Evolutionary conservation across 1,140 invertebrate species (phyloP).

Genomic region (Aphaenogaster ashmeadi): DNA sequence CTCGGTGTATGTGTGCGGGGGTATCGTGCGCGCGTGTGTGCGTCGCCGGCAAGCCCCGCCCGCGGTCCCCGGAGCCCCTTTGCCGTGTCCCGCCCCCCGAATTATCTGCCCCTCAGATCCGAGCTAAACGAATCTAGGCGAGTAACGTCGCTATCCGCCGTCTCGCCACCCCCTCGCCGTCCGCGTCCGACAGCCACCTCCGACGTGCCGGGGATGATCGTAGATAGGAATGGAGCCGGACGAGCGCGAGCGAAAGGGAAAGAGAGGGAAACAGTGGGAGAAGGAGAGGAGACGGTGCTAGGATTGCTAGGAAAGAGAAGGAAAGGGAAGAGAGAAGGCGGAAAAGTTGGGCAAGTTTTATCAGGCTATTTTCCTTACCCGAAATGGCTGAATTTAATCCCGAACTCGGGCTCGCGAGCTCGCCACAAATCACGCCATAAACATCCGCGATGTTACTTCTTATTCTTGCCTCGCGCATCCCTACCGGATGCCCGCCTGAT

Average conservation of each 20-base stretch:
- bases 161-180: conserved; percentile 57
- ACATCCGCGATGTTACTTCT: conserved; percentile 83
- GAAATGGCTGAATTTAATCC: conserved; percentile 86
- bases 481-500: not conserved
- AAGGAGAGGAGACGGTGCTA: not conserved
- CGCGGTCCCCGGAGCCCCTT: conserved; percentile 66
- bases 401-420: conserved; percentile 81
- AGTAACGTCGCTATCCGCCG: conserved; percentile 71
- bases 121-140: conserved; percentile 74
- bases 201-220: conserved; percentile 57
- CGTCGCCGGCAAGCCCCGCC: conserved; percentile 77
- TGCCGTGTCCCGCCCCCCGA: conserved; percentile 77
- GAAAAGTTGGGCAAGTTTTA: conserved; percentile 85
- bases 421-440: conserved; percentile 86
- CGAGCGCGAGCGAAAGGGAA: conserved; percentile 30
- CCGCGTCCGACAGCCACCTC: conserved; percentile 54
- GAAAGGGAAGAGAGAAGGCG: not conserved
- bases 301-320: not conserved
- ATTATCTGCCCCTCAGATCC: conserved; percentile 77
- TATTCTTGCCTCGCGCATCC: conserved; percentile 63
- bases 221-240: conserved; percentile 49
- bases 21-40: conserved; percentile 55
- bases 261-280: not conserved
- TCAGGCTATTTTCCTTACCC: conserved; percentile 84
- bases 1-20: not conserved